phyloP scores from a whole-genome alignment of 2,113 vertebrate genomes.

The Lasiurus cinereus region DNA sequence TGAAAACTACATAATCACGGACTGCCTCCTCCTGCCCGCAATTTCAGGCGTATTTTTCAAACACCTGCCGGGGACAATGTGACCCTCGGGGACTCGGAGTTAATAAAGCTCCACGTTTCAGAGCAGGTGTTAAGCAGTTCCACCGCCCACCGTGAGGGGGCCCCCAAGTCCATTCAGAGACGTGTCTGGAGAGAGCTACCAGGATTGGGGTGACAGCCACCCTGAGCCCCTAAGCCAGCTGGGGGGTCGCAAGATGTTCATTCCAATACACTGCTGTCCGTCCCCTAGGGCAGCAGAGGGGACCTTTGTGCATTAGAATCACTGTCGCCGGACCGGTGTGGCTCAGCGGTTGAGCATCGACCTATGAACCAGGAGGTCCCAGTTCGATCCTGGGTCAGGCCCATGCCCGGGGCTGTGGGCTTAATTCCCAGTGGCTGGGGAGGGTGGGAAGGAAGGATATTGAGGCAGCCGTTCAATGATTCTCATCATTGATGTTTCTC shows the following conservation, averaged over 20 bases:
- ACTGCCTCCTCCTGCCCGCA: neutral
- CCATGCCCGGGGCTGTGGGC: no score
- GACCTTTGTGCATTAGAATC: neutral
- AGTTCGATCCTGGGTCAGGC: no score
- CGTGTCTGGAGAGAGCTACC: neutral
- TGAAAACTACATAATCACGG: neutral
- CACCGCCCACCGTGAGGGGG: neutral
- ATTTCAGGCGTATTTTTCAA: neutral
- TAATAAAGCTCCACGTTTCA: neutral
- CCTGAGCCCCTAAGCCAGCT: rapidly evolving
- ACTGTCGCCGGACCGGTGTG: no score
- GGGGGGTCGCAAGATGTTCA: no score
- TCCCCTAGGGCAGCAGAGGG: rapidly evolving
- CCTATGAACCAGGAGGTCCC: no score
- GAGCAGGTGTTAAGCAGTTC: neutral
- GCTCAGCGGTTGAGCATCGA: no score
- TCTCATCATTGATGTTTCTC: no score
- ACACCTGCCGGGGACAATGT: neutral
- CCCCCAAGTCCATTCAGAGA: neutral
- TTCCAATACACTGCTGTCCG: rapidly evolving
- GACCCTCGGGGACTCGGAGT: neutral
- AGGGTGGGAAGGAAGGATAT: no score
- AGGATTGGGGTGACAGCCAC: rapidly evolving
- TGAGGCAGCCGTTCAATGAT: no score
- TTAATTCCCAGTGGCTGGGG: no score